Evolutionary conservation across 2,888 invertebrate species (phyloP), one percentile per base, ranked within the genome.

Genomic region (Eretmocerus hayati): DNA sequence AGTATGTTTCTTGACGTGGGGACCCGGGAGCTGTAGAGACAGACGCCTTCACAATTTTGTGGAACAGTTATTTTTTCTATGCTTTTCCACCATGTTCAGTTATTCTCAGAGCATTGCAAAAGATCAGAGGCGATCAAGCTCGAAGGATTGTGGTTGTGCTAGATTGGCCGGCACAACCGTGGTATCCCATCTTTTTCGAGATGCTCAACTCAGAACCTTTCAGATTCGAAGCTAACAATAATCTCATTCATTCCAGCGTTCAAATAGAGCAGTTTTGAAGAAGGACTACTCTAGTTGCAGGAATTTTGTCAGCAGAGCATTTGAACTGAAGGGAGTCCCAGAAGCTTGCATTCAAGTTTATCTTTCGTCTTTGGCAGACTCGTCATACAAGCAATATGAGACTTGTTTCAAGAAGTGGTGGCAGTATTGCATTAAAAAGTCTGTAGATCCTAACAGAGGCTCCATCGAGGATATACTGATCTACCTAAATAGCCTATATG

Each of bases 1-100:
- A 11, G 22, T 52, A 44, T 31, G 42, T 39, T 6, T 38, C 53
- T n/a, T 38, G 50, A 37, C 32, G 48, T 4, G 44, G 38, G 16
- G 52, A 53, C 38, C 26, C 42, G 3, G 37, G 39, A 32, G 45
- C 50, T 2, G 2, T 23, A 3, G 41, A 21, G n/a, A 39, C 54
- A 5, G 54, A 56, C 32, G 54, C 54, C 1, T 53, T 54, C 41
- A 56, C 52, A n/a, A 41, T 52, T 4, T 9, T 21, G 2, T 55
- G 53, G 49, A 15, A 36, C 15, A 5, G n/a, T 19, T 40, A 35
- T 5, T 37, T 13, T 26, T 48, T 52, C 15, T 52, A 41, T 26
- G 48, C 52, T 2, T 52, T 52, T 48, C 48, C 46, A 9, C 48
- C 46, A 2, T 48, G 45, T 18, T 33, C 48, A 6, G 11, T 52